Percentiles rank a stretch among this genome's conserved stretches.
Evolutionary conservation across 2,113 vertebrate genomes (phyloP).

Genomic region (Oryzias woworae): DNA sequence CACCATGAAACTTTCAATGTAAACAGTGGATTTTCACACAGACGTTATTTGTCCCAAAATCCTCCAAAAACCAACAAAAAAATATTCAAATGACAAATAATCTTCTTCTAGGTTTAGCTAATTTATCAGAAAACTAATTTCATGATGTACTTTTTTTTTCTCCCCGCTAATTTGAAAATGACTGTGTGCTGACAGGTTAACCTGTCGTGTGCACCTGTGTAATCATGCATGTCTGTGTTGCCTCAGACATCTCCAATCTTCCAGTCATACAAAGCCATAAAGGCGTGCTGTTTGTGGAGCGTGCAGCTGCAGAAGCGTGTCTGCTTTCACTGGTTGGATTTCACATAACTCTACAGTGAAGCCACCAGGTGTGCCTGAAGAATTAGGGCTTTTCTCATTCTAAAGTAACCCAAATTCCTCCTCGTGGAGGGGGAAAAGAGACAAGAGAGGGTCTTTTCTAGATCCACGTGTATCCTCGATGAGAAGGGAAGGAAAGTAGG

Average conservation of each 20-base stretch:
- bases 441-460: slow-evolving; percentile 59
- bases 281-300: slow-evolving; percentile 23
- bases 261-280: slow-evolving; percentile 41
- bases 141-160: neutral
- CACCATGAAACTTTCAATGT: no score
- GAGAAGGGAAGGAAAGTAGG: slow-evolving; percentile 61
- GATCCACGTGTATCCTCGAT: slow-evolving; percentile 45
- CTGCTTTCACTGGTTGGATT: slow-evolving; percentile 59
- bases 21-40: no score
- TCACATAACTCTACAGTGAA: slow-evolving; percentile 47
- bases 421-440: slow-evolving; percentile 27
- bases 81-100: no score
- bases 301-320: slow-evolving; percentile 53
- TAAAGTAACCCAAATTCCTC: slow-evolving; percentile 65
- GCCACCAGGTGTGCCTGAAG: slow-evolving; percentile 67
- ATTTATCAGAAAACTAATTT: neutral
- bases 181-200: slow-evolving; percentile 1
- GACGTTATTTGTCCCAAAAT: no score
- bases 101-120: no score
- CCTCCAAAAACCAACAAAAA: no score
- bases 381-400: slow-evolving; percentile 63
- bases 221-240: slow-evolving; percentile 41
- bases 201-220: slow-evolving; percentile 34
- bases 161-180: slow-evolving; percentile 1
- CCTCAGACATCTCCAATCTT: slow-evolving; percentile 33